Evolutionary conservation across 2,888 invertebrate species (phyloP), one percentile per base, ranked within the genome.

Genomic region (Allolobophora icterica): DNA sequence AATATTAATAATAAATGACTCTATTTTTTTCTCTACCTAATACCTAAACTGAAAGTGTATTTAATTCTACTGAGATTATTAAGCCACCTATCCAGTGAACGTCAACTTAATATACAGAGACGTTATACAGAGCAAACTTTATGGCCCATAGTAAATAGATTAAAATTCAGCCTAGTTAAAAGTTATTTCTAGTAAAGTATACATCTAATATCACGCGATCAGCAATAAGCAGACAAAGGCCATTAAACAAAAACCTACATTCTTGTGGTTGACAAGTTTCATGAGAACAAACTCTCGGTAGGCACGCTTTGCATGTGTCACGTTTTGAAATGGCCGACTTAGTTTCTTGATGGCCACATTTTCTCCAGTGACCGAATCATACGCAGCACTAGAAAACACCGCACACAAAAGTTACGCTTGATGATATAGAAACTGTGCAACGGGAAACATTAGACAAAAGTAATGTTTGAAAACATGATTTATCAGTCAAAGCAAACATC

Each of bases 201-300:
- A n/a, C 71, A 71, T 71, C 71, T n/a, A 15, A 35, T 38, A 35
- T 87, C 24, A 38, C 5, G 13, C 3, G 21, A 34, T 34, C 87
- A 35, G 19, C 38, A 87, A 87, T 38, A 35, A 21, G 19, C n/a
- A 17, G 1, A 87, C 87, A 87, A 15, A n/a, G 35, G 35, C 19
- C 11, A 84, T 34, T 33, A 84, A 84, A 35, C 17, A 87, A 34
- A n/a, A 87, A 91, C 91, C 34, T 89, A 92, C 99, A 97, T 99
- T 99, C 97, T 99, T 99, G 96, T 99, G 99, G 96, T 99, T 99
- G 94, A 99, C 99, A 95, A 99, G 97, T 96, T 99, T 99, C 99
- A 99, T 99, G 93, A 99, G 97, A 95, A 99, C 99, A 96, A 99
- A 99, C 96, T 99, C 99, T 95, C 99, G 97, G 96, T 99, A 99